Evolutionary conservation across 2,113 vertebrate species (phyloP).

Genomic region (Catharus minimus): DNA sequence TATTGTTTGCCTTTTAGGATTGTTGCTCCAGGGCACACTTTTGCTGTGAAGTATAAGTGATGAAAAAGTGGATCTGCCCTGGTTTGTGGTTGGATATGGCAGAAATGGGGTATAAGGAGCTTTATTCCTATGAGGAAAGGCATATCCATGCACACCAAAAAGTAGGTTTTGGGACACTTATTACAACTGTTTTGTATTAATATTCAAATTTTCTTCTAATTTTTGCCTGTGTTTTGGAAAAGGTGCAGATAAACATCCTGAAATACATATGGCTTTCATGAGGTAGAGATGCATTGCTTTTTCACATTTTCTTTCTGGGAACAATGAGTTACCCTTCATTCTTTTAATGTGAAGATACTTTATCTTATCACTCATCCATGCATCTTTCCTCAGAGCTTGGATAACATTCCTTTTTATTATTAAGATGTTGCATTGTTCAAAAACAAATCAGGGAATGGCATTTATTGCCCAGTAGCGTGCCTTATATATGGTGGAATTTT

Average conservation of each 20-base stretch:
- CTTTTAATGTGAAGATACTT: conserved; percentile 11
- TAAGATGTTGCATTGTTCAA: neutral
- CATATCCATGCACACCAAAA: neutral
- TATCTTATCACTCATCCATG: neutral
- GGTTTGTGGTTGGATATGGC: neutral
- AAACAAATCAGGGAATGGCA: neutral
- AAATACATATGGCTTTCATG: neutral
- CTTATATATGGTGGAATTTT: neutral
- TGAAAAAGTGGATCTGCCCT: conserved; percentile 29
- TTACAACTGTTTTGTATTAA: neutral
- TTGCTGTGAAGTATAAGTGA: neutral
- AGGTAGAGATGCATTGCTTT: neutral
- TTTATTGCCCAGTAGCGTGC: neutral
- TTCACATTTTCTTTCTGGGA: neutral
- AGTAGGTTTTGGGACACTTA: neutral
- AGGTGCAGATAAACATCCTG: neutral
- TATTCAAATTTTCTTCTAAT: neutral
- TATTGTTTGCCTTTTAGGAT: conserved; percentile 28
- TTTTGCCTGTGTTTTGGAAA: neutral
- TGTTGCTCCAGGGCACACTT: conserved; percentile 16
- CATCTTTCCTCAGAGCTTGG: conserved; percentile 31
- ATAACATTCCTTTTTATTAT: conserved; percentile 33
- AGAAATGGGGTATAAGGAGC: neutral
- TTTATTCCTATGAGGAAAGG: neutral
- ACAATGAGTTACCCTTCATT: neutral